Evolutionary conservation across 2,888 invertebrate genomes (phyloP), one percentile per base, ranked within the genome.

Genomic region (Saturnia pavonia): DNA sequence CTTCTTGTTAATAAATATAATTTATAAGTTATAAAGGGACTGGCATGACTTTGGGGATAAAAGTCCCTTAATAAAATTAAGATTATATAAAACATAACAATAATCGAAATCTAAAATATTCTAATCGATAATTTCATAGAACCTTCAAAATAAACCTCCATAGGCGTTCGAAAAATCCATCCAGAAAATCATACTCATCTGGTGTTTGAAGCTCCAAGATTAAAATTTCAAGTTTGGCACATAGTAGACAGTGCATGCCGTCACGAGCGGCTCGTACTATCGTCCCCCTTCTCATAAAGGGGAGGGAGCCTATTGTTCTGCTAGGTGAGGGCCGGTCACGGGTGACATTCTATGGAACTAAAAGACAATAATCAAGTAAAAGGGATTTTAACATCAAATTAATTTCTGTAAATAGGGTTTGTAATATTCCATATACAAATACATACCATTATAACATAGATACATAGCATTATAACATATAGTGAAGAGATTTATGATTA

Each of bases 281-380:
- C 34, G n/a, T 51, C 68, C 19, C 68, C 34, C 40, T 40, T 54
- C 45, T 67, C 67, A 67, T 34, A 60, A 71, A 71, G 68, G 68
- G 73, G 71, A 70, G 70, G 76, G 74, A 73, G 76, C 74, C 82
- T 78, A 84, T 86, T 88, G 82, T 84, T 82, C 77, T 77, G 79
- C 80, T 82, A 84, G 83, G 82, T 84, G 85, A 86, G 82, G 80
- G 85, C 86, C 83, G 82, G 77, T 81, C 82, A 81, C 76, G 78
- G 75, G 75, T 73, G 73, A 77, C 72, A 34, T 34, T 65, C 65
- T 65, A 65, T 65, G 40, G 22, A 65, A 65, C 65, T 65, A 45
- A 69, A 75, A 72, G 73, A 76, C 76, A 71, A 72, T 70, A 54
- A 68, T 54, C 57, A 67, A 75, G 71, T 70, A 72, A 71, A 74